Conservation (phyloP, 2,113 vertebrate species). For the Pristiophorus japonicus region DNA sequence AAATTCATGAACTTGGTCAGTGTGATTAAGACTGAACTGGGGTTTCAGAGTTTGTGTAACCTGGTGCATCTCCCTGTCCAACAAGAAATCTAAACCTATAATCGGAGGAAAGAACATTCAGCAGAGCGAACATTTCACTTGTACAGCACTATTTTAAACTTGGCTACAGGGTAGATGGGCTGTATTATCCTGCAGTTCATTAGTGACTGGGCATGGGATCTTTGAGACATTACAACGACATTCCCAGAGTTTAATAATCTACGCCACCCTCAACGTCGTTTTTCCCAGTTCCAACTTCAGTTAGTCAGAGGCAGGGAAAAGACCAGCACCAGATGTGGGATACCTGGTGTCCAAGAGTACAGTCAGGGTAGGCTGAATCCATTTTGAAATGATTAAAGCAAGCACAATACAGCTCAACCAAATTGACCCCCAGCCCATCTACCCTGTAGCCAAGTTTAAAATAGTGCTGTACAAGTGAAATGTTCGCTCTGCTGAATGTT, state of each 20-base stretch:
- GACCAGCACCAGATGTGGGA: background rate
- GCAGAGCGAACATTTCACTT: background rate
- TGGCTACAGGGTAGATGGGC: background rate
- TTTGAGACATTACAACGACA: background rate
- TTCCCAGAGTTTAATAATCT: background rate
- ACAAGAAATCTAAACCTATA: background rate
- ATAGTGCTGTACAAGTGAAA: background rate
- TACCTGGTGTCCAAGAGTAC: background rate
- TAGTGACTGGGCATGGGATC: background rate
- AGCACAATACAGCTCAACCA: background rate
- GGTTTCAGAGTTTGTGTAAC: background rate
- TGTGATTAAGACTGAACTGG: background rate
- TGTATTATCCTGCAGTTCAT: background rate
- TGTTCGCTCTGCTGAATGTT: background rate
- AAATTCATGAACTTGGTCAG: background rate
- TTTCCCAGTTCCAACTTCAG: background rate
- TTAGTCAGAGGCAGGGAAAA: background rate
- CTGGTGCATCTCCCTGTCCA: background rate
- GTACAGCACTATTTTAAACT: background rate
- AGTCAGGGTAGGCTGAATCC: background rate
- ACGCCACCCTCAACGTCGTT: background rate
- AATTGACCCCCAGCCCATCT: background rate
- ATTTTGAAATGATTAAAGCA: background rate
- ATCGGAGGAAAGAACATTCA: background rate
- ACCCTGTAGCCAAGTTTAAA: background rate